Percentiles rank a stretch among this genome's conserved stretches.
Evolutionary conservation across 2,888 invertebrate genomes (phyloP).

Genomic region (Drosophila yooni): DNA sequence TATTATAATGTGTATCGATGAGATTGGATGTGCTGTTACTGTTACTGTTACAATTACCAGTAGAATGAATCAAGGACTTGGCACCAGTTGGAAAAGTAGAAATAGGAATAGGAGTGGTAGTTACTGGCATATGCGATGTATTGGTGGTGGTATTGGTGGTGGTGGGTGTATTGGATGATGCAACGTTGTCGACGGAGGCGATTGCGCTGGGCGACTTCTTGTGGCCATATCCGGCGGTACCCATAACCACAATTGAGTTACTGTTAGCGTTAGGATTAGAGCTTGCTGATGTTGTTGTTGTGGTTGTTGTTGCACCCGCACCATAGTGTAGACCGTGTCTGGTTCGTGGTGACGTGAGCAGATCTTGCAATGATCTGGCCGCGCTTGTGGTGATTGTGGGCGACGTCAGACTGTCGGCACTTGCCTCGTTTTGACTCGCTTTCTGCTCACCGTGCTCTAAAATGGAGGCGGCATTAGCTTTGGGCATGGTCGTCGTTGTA

Average conservation of each 20-base stretch:
- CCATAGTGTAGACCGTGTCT: constrained; percentile 57
- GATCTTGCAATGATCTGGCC: constrained; percentile 77
- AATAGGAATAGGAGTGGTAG: constrained; percentile 83
- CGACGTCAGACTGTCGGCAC: constrained; percentile 84
- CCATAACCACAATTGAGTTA: constrained; percentile 82
- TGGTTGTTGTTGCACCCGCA: constrained; percentile 52
- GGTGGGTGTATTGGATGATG: constrained; percentile 66
- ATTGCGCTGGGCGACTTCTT: constrained; percentile 34
- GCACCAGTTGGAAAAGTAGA: constrained; percentile 70
- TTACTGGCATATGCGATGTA: constrained; percentile 81
- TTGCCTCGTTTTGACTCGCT: constrained; percentile 86
- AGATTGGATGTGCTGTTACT: constrained; percentile 53
- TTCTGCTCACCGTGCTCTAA: constrained; percentile 85
- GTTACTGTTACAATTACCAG: constrained; percentile 32
- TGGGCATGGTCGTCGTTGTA: constrained; percentile 56
- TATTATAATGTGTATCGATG: constrained; percentile 49
- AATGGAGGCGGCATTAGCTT: constrained; percentile 82
- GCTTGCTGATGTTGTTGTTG: constrained; percentile 20
- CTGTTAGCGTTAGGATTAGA: constrained; percentile 60
- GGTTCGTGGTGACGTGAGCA: constrained; percentile 80
- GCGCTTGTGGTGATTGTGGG: constrained; percentile 67
- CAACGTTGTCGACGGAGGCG: constrained; percentile 38
- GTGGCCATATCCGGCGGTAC: constrained; percentile 52
- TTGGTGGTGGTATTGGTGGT: constrained; percentile 47
- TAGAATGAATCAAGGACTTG: constrained; percentile 64